Evolutionary conservation across 2,797 vertebrate genomes (phyloP).

Genomic region (Brachyalestes nurse): DNA sequence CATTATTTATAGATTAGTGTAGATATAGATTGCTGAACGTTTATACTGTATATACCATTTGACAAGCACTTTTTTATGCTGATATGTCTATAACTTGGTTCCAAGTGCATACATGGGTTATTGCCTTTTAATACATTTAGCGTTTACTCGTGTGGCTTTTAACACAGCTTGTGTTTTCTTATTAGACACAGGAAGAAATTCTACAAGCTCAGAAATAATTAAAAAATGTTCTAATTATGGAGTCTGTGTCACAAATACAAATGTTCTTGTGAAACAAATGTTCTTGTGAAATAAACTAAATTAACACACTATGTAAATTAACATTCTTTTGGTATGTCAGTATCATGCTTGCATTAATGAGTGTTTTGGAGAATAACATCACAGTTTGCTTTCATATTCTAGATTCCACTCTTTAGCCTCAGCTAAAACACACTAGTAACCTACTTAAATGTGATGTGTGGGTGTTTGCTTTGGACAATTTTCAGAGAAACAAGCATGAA

Average conservation of each 20-base stretch:
- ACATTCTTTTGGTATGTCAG: not conserved
- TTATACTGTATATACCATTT: not conserved
- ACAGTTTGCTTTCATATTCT: slow-evolving; percentile 18
- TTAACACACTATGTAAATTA: not conserved
- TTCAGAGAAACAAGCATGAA: slow-evolving; percentile 56
- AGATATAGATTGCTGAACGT: too few relatives aligned
- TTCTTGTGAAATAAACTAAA: too few relatives aligned
- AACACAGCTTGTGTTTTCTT: too few relatives aligned
- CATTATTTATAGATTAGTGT: too few relatives aligned
- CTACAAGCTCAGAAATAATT: too few relatives aligned
- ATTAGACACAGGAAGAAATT: too few relatives aligned
- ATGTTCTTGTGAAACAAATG: too few relatives aligned
- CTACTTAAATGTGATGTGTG: slow-evolving; percentile 53
- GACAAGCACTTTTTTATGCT: not conserved
- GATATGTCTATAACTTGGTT: not conserved
- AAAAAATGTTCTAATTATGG: too few relatives aligned
- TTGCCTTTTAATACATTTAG: too few relatives aligned
- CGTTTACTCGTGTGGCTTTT: too few relatives aligned
- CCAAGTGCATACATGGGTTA: not conserved
- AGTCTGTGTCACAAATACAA: not conserved
- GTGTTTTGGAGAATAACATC: not conserved
- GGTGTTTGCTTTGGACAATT: slow-evolving; percentile 58
- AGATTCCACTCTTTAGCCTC: not conserved
- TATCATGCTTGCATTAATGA: not conserved
- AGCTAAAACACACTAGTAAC: slow-evolving; percentile 47